Base-by-base conservation (phyloP, 2,113 vertebrate species). In the Oriolus oriolus region DNA sequence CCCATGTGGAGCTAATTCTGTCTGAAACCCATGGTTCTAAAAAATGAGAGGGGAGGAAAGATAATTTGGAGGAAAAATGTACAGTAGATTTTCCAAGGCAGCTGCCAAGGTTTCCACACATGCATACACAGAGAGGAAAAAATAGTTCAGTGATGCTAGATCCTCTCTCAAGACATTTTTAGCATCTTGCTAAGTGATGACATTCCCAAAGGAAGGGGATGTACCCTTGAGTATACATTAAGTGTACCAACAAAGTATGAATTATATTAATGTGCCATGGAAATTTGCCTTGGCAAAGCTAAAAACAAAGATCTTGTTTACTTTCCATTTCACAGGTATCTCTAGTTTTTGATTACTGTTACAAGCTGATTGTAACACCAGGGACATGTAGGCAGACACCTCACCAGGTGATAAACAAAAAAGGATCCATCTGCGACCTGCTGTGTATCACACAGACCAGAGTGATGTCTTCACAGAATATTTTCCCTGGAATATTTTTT, bases 401-500 rank as follows among this genome's bases (percentile, higher is more conserved):
- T 92, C 56, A 42, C 33, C 0, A 1, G 7, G n/a, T 50, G 56
- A 73, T 15, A 35, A 13, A 26, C 16, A 76, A 47, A 52, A 80
- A 68, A 83, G 24, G 33, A 77, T 57, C 68, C 39, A 42, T 31
- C 74, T 74, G 47, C 0, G 0, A 42, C 61, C 44, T 80, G 41
- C 44, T 0, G 0, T 42, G 35, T 41, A 30, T 54, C 37, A 13
- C 30, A 52, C 4, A 8, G 35, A 45, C 3, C 22, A 37, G 12
- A 84, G 24, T 7, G 80, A 52, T 61, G 28, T 16, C 64, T 56
- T 53, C 76, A 78, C 30, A 42, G 75, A 66, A 71, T 63, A 50
- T 57, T 66, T 86, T 74, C 23, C 44, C 52, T 21, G 49, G 33
- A 65, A 73, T 35, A 44, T 66, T 91, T 92, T 78, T 12, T 50